Evolutionary conservation across 2,797 vertebrate genomes (phyloP).

Genomic region (Acanthornis magna): DNA sequence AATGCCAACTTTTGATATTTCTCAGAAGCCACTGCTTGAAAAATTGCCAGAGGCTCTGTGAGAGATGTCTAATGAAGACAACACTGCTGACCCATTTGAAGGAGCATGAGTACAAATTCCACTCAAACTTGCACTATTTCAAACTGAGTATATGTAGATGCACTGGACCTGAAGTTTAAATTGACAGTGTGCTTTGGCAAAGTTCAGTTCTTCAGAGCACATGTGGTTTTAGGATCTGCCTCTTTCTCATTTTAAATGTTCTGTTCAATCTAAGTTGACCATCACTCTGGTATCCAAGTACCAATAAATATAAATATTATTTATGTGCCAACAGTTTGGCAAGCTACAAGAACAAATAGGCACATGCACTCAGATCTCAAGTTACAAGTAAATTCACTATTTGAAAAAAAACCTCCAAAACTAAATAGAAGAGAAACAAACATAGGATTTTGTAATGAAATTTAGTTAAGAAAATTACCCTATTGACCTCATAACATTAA

Average conservation of each 20-base stretch:
- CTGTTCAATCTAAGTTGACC: not conserved
- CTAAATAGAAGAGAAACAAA: not conserved
- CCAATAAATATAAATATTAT: not conserved
- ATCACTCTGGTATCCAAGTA: not conserved
- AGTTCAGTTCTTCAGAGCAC: not conserved
- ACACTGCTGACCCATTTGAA: not conserved
- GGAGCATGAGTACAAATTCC: not conserved
- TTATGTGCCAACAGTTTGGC: not conserved
- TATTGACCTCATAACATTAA: not conserved
- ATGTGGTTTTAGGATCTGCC: not conserved
- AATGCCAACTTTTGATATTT: not conserved
- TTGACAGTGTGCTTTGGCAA: not conserved
- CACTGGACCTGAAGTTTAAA: not conserved
- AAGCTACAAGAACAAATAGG: not conserved
- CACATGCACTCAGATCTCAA: not conserved
- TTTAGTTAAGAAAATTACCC: not conserved
- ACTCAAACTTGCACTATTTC: not conserved
- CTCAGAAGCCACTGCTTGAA: not conserved
- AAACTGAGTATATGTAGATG: not conserved
- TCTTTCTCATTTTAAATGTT: not conserved
- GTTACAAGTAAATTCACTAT: not conserved
- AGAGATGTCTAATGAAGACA: not conserved
- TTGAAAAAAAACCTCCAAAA: not conserved
- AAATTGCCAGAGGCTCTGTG: not conserved
- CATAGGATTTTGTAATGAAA: slow-evolving; percentile 1